Conservation (phyloP, 2,113 vertebrate species). For the Pungitius pungitius region DNA sequence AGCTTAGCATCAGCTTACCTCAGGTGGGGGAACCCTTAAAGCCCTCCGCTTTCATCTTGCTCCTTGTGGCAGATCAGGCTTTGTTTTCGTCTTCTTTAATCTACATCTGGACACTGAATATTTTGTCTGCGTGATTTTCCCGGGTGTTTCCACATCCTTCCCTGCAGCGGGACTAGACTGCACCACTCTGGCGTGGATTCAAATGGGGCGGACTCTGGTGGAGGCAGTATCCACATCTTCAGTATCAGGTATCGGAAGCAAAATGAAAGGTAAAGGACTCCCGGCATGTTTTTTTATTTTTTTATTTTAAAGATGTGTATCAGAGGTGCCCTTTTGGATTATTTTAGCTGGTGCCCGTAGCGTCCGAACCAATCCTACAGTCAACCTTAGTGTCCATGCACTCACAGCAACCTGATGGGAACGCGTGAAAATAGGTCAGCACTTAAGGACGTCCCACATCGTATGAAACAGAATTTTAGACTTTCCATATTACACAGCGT, state of each 20-base stretch:
- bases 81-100: constrained; percentile 61
- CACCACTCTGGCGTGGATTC: constrained; percentile 18
- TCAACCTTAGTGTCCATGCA: not conserved
- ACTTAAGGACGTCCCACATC: not conserved
- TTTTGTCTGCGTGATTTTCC: constrained; percentile 50
- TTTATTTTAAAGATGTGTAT: not conserved
- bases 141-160: constrained; percentile 22
- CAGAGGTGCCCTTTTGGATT: not conserved
- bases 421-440: not conserved
- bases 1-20: constrained; percentile 68
- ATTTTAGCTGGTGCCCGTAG: not conserved
- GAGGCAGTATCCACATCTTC: not conserved
- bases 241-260: not conserved
- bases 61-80: constrained; percentile 43
- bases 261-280: not conserved
- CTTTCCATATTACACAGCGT: not conserved
- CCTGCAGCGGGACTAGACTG: constrained; percentile 12
- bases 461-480: not conserved
- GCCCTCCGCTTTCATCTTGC: constrained; percentile 56
- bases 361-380: not conserved
- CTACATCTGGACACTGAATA: constrained; percentile 58
- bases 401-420: not conserved
- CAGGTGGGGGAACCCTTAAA: constrained; percentile 52
- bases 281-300: not conserved
- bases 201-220: not conserved